Conservation (phyloP, 2,888 invertebrate genomes). For the Odontocolon sp. region DNA sequence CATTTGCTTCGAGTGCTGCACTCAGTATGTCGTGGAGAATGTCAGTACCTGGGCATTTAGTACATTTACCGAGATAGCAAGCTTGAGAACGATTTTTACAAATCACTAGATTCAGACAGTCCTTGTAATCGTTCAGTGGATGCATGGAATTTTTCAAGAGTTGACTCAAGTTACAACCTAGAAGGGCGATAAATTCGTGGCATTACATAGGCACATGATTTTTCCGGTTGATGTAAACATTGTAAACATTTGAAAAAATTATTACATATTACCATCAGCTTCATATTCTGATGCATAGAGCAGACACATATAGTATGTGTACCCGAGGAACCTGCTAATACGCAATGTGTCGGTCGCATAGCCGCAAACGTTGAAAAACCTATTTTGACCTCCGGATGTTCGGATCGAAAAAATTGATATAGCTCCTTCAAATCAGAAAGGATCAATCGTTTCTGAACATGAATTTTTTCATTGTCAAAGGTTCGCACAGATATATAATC, state of each 20-base stretch:
- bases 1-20: not conserved
- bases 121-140: not conserved
- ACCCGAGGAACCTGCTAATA: constrained; percentile 48
- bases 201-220: not conserved
- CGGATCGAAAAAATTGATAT: not conserved
- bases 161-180: not conserved
- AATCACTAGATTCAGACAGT: not conserved
- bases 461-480: too few species aligned
- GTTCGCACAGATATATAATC: too few species aligned
- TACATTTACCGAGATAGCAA: not conserved
- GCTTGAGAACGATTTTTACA: not conserved
- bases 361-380: constrained; percentile 48
- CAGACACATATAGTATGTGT: constrained; percentile 57
- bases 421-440: not conserved
- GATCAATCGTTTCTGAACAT: too few species aligned
- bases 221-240: not conserved
- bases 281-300: constrained; percentile 52
- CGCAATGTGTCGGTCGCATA: constrained; percentile 47
- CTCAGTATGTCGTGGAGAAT: not conserved
- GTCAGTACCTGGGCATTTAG: not conserved
- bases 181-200: not conserved
- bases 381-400: not conserved
- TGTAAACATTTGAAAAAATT: not conserved
- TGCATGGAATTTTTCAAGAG: not conserved
- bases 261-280: constrained; percentile 47